phyloP scores from a whole-genome alignment of 2,888 invertebrate species.

The Poecilobothrus nobilitatus region DNA sequence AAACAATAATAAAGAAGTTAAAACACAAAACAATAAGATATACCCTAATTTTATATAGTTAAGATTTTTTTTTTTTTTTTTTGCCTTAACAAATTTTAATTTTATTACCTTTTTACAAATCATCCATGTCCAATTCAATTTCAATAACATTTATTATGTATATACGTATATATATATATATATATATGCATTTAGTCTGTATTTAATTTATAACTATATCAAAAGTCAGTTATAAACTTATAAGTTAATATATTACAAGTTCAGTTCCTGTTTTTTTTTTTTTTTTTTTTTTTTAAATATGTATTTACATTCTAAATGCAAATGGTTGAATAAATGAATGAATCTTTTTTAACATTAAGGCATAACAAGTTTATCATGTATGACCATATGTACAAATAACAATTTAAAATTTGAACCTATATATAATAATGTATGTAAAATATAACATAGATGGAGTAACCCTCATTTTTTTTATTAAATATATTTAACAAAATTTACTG shows the following conservation, averaged over 20 bases:
- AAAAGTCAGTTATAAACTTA: neutral
- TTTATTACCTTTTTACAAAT: too few relatives aligned
- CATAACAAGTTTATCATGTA: neutral
- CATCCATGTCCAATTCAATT: too few relatives aligned
- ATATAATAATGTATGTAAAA: too few relatives aligned
- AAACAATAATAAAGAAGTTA: too few relatives aligned
- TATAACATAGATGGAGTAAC: neutral
- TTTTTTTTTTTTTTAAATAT: neutral
- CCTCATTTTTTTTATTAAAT: neutral
- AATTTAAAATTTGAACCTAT: too few relatives aligned
- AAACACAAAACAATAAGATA: too few relatives aligned
- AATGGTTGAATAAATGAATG: neutral
- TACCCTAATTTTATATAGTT: too few relatives aligned
- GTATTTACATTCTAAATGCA: neutral
- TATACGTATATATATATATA: neutral
- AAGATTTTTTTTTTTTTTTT: too few relatives aligned
- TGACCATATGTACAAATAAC: too few relatives aligned
- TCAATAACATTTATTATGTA: neutral
- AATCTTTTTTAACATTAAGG: too few relatives aligned
- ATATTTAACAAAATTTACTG: too few relatives aligned
- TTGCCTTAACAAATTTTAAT: too few relatives aligned
- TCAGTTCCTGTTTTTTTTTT: neutral
- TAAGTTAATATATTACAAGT: neutral
- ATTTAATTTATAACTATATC: conserved; percentile 5
- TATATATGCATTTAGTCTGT: neutral